Evolutionary conservation across 2,113 vertebrate species (phyloP), one percentile per base, ranked within the genome.

Genomic region (Oryzias melastigma): DNA sequence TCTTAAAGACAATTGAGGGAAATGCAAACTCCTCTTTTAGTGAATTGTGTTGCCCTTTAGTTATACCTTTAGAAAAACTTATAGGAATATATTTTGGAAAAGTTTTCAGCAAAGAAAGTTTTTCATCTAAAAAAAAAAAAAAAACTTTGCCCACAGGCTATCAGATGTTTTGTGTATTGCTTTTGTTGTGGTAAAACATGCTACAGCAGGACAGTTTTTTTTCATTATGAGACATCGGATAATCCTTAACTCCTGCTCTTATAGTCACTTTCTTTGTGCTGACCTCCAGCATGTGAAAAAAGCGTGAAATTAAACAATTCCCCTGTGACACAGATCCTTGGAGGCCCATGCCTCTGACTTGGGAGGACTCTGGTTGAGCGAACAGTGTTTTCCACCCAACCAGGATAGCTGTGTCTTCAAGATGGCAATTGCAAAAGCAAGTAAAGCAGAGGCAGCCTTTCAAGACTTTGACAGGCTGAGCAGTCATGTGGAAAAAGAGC

Each of bases 401-500:
- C 24, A 1, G 52, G 61, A 73, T 58, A 20, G 65, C 68, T 52
- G 49, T 65, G 64, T 78, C 62, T 81, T 72, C 40, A 60, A 76
- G 71, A 62, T 29, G 71, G 75, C 75, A 55, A 52, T 52, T 58
- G 68, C 24, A 0, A 78, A 73, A 60, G 29, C 52, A 61, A 65
- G 59, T 52, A 65, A 74, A 85, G 74, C 18, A 15, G 51, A 58
- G 57, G 48, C 59, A 77, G 73, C 52, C 67, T 73, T 35, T 68
- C 50, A 60, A 67, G 69, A 52, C 62, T 76, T 75, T 74, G 71
- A 82, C 72, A 77, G 74, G 65, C 68, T 27, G 79, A 74, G 72
- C 80, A 81, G 78, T 68, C 83, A 73, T 79, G 81, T 82, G 85
- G 81, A 87, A 88, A 88, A 89, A 85, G 58, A 86, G 83, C 82